Evolutionary conservation across 2,888 invertebrate species (phyloP).

Genomic region (Leptinotarsa peninsularis): DNA sequence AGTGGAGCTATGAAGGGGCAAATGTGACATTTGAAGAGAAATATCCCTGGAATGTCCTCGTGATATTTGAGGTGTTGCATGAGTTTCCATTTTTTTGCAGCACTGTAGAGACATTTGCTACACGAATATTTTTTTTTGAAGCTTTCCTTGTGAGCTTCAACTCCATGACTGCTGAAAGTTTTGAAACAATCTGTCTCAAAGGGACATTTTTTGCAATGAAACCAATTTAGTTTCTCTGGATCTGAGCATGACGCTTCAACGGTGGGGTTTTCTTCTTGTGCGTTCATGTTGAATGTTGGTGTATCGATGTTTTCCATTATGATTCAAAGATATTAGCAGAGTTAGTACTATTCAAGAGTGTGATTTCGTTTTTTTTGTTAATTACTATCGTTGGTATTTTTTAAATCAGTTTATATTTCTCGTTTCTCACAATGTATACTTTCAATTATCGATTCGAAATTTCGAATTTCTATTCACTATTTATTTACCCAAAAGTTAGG

Average conservation of each 20-base stretch:
- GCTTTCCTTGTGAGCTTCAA: slow-evolving; percentile 9
- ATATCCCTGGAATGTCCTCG: slow-evolving; percentile 24
- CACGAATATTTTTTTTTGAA: slow-evolving; percentile 26
- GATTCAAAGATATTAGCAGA: background rate
- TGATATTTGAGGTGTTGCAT: slow-evolving; percentile 26
- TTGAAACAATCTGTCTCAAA: background rate
- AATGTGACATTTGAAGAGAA: slow-evolving; percentile 15
- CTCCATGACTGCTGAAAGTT: background rate
- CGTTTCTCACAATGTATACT: no score
- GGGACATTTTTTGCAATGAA: slow-evolving; percentile 12
- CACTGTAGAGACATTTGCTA: slow-evolving; percentile 23
- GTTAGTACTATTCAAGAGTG: no score
- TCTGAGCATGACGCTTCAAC: background rate
- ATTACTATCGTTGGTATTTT: no score
- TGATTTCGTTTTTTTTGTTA: no score
- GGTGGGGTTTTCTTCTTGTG: background rate
- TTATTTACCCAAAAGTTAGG: no score
- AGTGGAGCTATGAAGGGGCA: slow-evolving; percentile 24
- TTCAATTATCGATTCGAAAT: no score
- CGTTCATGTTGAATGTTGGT: background rate
- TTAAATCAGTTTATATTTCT: no score
- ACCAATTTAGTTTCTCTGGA: background rate
- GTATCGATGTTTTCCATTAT: background rate
- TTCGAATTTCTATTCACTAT: no score
- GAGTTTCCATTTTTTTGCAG: slow-evolving; percentile 33